Conservation (phyloP, 1,140 invertebrate genomes). For the Drosophila varians region DNA sequence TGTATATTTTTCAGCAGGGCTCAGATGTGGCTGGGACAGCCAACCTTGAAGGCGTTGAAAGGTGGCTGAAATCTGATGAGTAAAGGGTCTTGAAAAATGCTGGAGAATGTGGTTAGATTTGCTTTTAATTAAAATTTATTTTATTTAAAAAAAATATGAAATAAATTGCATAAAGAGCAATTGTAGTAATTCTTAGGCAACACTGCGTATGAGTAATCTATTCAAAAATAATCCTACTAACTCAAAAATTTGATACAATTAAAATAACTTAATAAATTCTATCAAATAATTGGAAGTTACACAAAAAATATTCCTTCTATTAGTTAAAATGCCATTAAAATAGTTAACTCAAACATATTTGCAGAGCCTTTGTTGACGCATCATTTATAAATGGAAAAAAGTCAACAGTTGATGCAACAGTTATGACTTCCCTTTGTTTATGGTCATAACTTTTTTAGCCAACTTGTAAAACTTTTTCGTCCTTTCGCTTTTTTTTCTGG, state of each 20-base stretch:
- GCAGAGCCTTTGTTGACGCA: not conserved
- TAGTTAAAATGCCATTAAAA: not conserved
- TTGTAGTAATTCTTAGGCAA: no score
- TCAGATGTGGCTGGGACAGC: not conserved
- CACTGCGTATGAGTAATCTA: no score
- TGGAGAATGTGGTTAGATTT: not conserved
- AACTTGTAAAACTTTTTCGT: constrained; percentile 22
- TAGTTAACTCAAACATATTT: not conserved
- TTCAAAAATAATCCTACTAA: no score
- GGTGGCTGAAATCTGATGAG: not conserved
- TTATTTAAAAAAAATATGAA: no score
- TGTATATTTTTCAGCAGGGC: not conserved
- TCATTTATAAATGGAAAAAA: not conserved
- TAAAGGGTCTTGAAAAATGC: not conserved
- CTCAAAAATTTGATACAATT: no score
- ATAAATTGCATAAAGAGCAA: no score
- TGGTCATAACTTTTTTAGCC: constrained; percentile 11
- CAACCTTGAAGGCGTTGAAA: not conserved
- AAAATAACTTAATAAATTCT: no score
- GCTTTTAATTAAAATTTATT: not conserved
- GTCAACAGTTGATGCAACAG: not conserved
- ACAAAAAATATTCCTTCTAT: not conserved
- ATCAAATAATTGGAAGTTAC: no score
- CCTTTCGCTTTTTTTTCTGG: not conserved
- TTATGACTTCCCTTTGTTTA: constrained; percentile 13